These are phyloP conservation scores for Chaunax sp. DNA, from an alignment of 2,797 vertebrate genomes.

Conservation along the genomic window DNA sequence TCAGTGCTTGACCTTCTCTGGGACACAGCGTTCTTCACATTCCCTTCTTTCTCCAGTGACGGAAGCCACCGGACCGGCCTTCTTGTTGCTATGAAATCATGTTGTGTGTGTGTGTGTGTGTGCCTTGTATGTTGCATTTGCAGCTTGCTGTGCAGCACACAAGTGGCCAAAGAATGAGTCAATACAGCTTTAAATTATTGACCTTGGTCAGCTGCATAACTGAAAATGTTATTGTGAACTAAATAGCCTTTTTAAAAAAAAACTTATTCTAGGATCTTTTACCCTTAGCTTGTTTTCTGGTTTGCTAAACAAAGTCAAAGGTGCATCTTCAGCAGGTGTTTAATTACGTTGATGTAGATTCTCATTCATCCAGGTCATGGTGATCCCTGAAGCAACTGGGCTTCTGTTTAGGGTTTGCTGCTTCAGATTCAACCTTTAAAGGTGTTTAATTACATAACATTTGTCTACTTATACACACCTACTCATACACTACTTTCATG, in stretches of 20 bases:
- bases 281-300: not conserved
- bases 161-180: too few species aligned
- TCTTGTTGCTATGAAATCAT: not conserved
- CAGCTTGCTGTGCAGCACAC: not conserved
- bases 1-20: not conserved
- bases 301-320: not conserved
- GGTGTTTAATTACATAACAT: too few species aligned
- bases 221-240: not conserved
- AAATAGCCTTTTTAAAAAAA: too few species aligned
- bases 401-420: too few species aligned
- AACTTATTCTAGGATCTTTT: too few species aligned
- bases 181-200: not conserved
- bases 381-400: too few species aligned
- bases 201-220: not conserved
- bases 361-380: too few species aligned
- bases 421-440: too few species aligned
- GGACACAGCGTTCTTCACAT: slow-evolving; percentile 3
- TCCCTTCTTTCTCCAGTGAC: not conserved
- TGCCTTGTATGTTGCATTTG: not conserved
- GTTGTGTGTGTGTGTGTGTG: not conserved
- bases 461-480: too few species aligned
- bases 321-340: not conserved
- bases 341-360: too few species aligned
- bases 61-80: not conserved
- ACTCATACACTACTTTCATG: not conserved